Evolutionary conservation across 2,888 invertebrate genomes (phyloP).

Genomic region (Eupithecia subfuscata): DNA sequence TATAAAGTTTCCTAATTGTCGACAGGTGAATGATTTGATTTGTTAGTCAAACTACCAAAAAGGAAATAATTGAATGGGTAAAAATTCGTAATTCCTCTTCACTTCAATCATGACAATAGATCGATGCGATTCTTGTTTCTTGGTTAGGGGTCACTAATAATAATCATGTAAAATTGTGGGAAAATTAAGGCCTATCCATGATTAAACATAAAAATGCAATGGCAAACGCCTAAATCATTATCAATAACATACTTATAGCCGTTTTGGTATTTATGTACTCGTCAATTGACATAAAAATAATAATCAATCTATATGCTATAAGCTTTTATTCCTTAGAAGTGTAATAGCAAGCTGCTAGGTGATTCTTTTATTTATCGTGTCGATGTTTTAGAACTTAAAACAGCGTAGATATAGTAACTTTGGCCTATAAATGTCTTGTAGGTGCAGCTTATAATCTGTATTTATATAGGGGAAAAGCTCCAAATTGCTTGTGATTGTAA

Average conservation of each 20-base stretch:
- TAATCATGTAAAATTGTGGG: neutral
- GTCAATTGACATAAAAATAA: neutral
- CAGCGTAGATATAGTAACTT: neutral
- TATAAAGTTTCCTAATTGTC: no score
- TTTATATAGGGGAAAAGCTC: neutral
- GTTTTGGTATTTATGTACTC: neutral
- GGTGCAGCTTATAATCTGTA: slow-evolving; percentile 1
- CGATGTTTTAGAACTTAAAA: neutral
- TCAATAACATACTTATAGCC: neutral
- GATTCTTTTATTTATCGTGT: neutral
- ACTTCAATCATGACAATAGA: no score
- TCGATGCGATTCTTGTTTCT: no score
- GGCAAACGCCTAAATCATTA: neutral
- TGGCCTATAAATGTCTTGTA: neutral
- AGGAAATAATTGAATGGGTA: no score
- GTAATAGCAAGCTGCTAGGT: neutral
- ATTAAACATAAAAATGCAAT: neutral
- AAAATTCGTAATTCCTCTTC: no score
- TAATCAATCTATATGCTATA: neutral
- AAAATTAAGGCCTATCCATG: neutral
- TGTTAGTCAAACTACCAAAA: no score
- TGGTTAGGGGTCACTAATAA: neutral
- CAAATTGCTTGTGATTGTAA: neutral
- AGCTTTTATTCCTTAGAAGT: neutral
- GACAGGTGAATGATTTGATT: no score